A percentile compares a stretch with the other conserved stretches of the same genome.
phyloP scores from a whole-genome alignment of 2,888 invertebrate species.

The Ormyrus thymus region DNA sequence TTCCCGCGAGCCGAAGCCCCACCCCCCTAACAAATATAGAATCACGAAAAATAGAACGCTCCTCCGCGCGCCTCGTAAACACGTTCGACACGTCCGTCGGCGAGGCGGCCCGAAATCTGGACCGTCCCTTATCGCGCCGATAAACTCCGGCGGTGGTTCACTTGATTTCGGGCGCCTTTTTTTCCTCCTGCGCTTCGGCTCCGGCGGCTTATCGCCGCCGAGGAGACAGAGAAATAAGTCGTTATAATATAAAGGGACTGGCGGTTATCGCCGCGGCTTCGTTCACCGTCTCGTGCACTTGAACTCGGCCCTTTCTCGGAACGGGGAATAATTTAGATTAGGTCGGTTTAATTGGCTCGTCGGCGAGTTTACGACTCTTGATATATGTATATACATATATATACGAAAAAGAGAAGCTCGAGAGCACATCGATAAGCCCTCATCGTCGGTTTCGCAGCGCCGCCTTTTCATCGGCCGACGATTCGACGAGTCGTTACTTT shows the following conservation, averaged over 20 bases:
- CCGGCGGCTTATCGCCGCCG: constrained; percentile 2
- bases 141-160: constrained; percentile 18
- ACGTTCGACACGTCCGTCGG: background rate
- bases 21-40: constrained; percentile 14
- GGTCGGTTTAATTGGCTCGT: constrained; percentile 35
- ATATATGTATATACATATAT: background rate
- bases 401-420: too few species aligned
- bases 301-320: constrained; percentile 19
- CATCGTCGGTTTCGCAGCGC: too few species aligned
- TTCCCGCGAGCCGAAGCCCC: too few species aligned
- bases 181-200: background rate
- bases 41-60: constrained; percentile 35
- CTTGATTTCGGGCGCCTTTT: background rate
- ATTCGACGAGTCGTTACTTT: too few species aligned
- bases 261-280: constrained; percentile 13
- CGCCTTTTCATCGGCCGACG: too few species aligned
- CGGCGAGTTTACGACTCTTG: background rate
- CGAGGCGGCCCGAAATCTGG: background rate
- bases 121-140: background rate
- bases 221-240: background rate
- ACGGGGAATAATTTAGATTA: constrained; percentile 18
- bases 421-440: too few species aligned
- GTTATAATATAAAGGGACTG: too few species aligned
- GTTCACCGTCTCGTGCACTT: constrained; percentile 30
- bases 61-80: background rate